A percentile compares a stretch with the other conserved stretches of the same genome.
Evolutionary conservation across 1,140 invertebrate genomes (phyloP).

Genomic region (Scaptodrosophila lebanonensis): DNA sequence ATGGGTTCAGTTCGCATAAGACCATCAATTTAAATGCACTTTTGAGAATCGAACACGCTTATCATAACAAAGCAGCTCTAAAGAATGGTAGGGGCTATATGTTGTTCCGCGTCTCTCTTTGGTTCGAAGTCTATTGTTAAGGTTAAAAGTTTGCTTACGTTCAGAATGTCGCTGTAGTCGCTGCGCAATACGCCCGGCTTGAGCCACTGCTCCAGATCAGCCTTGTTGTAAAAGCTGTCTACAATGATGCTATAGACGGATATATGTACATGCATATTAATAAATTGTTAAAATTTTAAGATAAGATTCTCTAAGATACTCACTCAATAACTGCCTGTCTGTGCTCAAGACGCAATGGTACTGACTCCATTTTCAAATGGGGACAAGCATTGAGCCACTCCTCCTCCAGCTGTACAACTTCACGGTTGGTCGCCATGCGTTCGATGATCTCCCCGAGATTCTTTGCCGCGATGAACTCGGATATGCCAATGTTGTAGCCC

Average conservation of each 20-base stretch:
- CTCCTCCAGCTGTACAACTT: constrained; percentile 52
- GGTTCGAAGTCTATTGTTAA: too few relatives aligned
- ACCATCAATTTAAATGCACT: too few relatives aligned
- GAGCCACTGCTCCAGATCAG: constrained; percentile 87
- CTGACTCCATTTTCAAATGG: constrained; percentile 78
- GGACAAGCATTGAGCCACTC: constrained; percentile 55
- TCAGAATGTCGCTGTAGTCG: constrained; percentile 84
- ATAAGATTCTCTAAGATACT: constrained; percentile 35
- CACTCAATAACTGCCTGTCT: constrained; percentile 81
- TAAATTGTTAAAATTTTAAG: not conserved
- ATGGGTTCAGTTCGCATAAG: too few relatives aligned
- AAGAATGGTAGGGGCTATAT: too few relatives aligned
- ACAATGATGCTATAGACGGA: constrained; percentile 84
- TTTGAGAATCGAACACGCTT: too few relatives aligned
- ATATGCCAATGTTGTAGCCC: constrained; percentile 87
- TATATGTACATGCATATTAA: not conserved
- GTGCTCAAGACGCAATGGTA: constrained; percentile 81
- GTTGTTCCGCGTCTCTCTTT: too few relatives aligned
- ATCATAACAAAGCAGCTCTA: too few relatives aligned
- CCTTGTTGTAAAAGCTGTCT: constrained; percentile 89
- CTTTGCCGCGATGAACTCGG: constrained; percentile 86
- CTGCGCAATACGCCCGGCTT: constrained; percentile 80
- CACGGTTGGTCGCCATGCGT: constrained; percentile 77
- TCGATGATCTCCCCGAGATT: constrained; percentile 83
- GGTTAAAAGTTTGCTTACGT: constrained; percentile 68